Conservation (phyloP, 2,888 invertebrate species). For the Fragum fragum region DNA sequence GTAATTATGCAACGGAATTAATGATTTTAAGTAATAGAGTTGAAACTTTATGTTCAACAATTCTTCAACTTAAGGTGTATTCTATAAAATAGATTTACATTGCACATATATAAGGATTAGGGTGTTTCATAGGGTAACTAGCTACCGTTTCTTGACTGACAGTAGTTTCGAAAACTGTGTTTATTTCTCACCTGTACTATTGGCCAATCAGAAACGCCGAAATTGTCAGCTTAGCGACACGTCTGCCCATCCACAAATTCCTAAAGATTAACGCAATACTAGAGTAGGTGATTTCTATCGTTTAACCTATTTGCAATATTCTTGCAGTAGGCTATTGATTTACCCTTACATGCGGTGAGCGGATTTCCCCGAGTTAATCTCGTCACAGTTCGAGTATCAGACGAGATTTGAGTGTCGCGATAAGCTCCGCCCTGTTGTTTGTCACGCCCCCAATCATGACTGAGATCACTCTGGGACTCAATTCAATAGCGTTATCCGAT, state of each 20-base stretch:
- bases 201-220: conserved; percentile 54
- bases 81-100: no score
- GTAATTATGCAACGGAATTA: no score
- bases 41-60: no score
- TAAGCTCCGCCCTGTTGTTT: conserved; percentile 70
- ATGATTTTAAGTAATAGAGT: no score
- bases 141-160: conserved; percentile 43
- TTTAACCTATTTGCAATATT: no score
- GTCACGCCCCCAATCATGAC: conserved; percentile 70
- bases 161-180: conserved; percentile 24
- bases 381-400: conserved; percentile 31
- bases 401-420: conserved; percentile 49
- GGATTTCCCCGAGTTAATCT: conserved; percentile 35
- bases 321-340: no score
- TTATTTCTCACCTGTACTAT: conserved; percentile 38
- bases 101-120: not conserved
- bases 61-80: no score
- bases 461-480: conserved; percentile 60
- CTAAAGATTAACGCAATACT: no score
- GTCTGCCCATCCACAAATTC: conserved; percentile 43
- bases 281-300: no score
- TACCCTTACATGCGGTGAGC: conserved; percentile 28
- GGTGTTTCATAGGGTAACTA: not conserved
- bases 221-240: conserved; percentile 56
- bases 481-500: conserved; percentile 70